Evolutionary conservation across 2,113 vertebrate species (phyloP), one percentile per base, ranked within the genome.

Genomic region (Miniopterus natalensis): DNA sequence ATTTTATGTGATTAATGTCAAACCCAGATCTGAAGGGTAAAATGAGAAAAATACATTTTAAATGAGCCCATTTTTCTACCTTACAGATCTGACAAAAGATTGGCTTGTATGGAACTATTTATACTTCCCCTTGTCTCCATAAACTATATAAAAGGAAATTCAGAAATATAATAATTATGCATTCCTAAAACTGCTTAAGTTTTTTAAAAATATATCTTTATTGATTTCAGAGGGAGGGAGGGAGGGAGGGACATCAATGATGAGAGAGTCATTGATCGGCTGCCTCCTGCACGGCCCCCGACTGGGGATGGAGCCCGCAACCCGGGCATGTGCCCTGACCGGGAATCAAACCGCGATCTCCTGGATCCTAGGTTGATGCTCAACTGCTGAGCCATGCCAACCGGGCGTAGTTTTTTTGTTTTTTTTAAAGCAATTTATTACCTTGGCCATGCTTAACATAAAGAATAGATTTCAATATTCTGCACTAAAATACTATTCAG

Each of bases 401-500:
- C 36, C 36, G 36, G 36, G 36, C 36, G 36, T 36, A 45, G 63
- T 49, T n/a, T 13, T 61, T 27, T 11, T 27, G 23, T 79, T 57
- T 84, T 65, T 49, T 21, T 61, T 61, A 74, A 81, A 77, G 68
- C 68, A 51, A 63, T 47, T 14, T 73, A 57, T n/a, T 49, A 73
- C 11, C 23, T 65, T 84, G 71, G 12, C 61, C 9, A 40, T 31
- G 20, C 3, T 87, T 75, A 83, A 83, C 11, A 23, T 55, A 87
- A 70, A 84, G 59, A 63, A 55, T 71, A 1, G 84, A 88, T 78
- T 66, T 51, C 93, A 86, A 53, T 73, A 88, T 31, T 61, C 77
- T 25, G 59, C 42, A 84, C 18, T 94, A 71, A 94, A 92, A 74
- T 78, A n/a, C 63, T 63, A 71, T 27, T 68, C 63, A 71, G 20